Evolutionary conservation across 2,888 invertebrate species (phyloP).

Genomic region (Beris chalybata): DNA sequence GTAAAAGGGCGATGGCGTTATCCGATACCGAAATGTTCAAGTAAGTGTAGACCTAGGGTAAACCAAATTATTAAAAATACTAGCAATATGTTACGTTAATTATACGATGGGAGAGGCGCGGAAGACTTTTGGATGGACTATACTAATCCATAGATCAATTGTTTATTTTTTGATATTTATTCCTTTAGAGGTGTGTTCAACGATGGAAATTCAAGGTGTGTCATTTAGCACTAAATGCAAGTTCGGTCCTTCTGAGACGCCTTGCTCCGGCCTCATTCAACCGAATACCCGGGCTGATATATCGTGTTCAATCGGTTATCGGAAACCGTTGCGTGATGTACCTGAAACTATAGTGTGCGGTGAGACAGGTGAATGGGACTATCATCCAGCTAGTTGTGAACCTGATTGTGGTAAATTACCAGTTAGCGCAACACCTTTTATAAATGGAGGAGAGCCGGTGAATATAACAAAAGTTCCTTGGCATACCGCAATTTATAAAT

Average conservation of each 20-base stretch:
- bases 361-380: constrained; percentile 45
- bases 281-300: constrained; percentile 40
- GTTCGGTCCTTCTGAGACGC: constrained; percentile 26
- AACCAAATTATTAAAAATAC: too few species aligned
- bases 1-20: too few species aligned
- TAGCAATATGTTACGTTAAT: too few species aligned
- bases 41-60: too few species aligned
- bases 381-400: constrained; percentile 42
- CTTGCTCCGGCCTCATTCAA: constrained; percentile 35
- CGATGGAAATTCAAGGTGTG: not conserved
- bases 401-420: constrained; percentile 45
- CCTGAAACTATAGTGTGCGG: constrained; percentile 40
- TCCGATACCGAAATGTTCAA: too few species aligned
- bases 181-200: constrained; percentile 1
- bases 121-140: too few species aligned
- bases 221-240: constrained; percentile 34
- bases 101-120: too few species aligned
- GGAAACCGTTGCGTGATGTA: constrained; percentile 8
- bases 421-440: constrained; percentile 33
- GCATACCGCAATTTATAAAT: constrained; percentile 46
- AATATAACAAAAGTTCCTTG: constrained; percentile 45
- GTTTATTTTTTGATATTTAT: too few species aligned
- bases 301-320: constrained; percentile 37
- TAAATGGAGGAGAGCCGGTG: constrained; percentile 28
- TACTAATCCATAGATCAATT: too few species aligned